Percentiles rank a stretch among this genome's conserved stretches.
phyloP scores from a whole-genome alignment of 2,888 invertebrate species.

The Cephus pygmeus region DNA sequence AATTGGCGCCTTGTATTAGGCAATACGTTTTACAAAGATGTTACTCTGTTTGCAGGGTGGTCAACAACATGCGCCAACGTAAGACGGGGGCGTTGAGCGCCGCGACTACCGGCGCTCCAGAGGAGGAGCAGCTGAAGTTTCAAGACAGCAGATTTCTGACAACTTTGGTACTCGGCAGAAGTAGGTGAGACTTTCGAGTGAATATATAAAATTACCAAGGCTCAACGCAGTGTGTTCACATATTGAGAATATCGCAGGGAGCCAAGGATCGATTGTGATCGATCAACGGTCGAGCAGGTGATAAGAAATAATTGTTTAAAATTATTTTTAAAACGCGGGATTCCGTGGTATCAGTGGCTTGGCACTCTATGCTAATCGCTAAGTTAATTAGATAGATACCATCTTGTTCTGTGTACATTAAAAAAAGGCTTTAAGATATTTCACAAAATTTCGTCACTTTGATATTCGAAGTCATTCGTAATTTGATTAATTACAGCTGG shows the following conservation, averaged over 20 bases:
- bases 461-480: too few relatives aligned
- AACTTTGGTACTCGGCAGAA: conserved; percentile 59
- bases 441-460: neutral
- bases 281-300: neutral
- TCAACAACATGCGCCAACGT: conserved; percentile 58
- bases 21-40: conserved; percentile 25
- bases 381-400: neutral
- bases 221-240: neutral
- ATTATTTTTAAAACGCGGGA: neutral
- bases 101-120: conserved; percentile 36
- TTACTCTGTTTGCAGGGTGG: conserved; percentile 47
- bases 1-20: conserved; percentile 13
- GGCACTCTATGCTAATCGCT: neutral
- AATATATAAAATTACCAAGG: neutral
- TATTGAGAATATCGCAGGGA: neutral
- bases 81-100: conserved; percentile 49
- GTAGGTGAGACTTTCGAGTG: conserved; percentile 47
- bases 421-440: neutral
- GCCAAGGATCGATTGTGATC: neutral
- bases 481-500: neutral
- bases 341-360: neutral
- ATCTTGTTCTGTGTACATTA: neutral
- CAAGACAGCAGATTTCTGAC: conserved; percentile 60
- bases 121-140: conserved; percentile 58
- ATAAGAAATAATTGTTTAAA: neutral